Base-by-base conservation (phyloP, 2,797 vertebrate genomes). In the Ctenopoma kingsleyae region DNA sequence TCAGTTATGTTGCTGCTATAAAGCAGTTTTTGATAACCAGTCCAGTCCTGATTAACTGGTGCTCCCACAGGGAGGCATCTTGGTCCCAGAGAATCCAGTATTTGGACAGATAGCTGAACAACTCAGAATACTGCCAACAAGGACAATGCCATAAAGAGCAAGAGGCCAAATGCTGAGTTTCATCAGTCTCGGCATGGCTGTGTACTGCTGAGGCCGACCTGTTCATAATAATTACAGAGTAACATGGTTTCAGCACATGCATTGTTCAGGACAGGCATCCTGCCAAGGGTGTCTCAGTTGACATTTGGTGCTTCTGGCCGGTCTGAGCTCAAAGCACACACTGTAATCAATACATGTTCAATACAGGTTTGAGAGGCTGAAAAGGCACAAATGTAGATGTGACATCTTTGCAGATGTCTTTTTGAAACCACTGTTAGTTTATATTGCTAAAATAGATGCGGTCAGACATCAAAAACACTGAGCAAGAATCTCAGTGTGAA, bases 1-100 rank as follows among this genome's bases (percentile, higher is more conserved):
- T 82, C 78, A 85, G 69, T 61, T 69, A 41, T 65, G 82, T 40
- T 87, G 58, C 58, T 76, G 32, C 72, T 89, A 85, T 91, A 85
- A 85, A 56, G 38, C 59, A 76, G 15, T 36, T 64, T 77, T n/a
- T 36, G 71, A 83, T 87, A 83, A 78, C 85, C 85, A 61, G 72
- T 82, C 85, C 78, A 63, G 7, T 66, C 82, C 74, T 88, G 22
- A 88, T 87, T 91, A 92, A 92, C 89, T 89, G 84, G 83, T 77
- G 82, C 82, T 86, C 76, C 80, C 53, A 27, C 0, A 25, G 77
- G 70, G 81, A 86, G 75, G 70, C 80, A 60, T 88, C 11, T 53
- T 61, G 55, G 23, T 58, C 16, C 8, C 17, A 19, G 60, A 77
- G 55, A 36, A 80, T 41, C 47, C 44, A 67, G 54, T 67, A 73